Evolutionary conservation across 2,888 invertebrate species (phyloP), one percentile per base, ranked within the genome.

Genomic region (Dinocampus coccinellae): DNA sequence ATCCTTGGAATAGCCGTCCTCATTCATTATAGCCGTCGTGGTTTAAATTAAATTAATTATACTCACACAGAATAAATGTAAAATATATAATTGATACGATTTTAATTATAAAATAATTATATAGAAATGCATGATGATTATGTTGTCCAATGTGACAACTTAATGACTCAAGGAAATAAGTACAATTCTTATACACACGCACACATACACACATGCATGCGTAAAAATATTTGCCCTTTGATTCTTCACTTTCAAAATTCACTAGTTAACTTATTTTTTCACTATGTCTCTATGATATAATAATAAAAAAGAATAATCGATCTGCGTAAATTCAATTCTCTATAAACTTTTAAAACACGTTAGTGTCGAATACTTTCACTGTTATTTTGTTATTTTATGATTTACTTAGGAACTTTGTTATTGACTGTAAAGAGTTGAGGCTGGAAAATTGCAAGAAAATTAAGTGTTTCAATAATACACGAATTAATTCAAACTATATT

Each of bases 1-100:
- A 24, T 76, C 75, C 69, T 74, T 79, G 0, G 74, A 66, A 68
- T 75, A 7, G 16, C 47, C 52, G 11, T 42, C 29, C 26, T 63
- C 13, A 13, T 47, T 42, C 29, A 26, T 52, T 39, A 16, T 9
- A 3, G 16, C 16, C 3, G 3, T 47, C 24, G 9, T 33, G 4
- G 0, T 47, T 24, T 20, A 6, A 20, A 63, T 7, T n/a, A 29
- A 11, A 16, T 63, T 33, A 10, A 26, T 7, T 26, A 52, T 47
- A 63, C 29, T 26, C 16, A 9, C 16, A 47, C n/a, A 63, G 16
- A 42, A 52, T 10, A 26, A n/a, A 22, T n/a, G n/a, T 1, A 13
- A 13, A 16, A 26, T 20, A 26, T 16, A 63, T 47, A 20, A n/a
- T 63, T 47, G 47, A 29, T n/a, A 47, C 16, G 47, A 33, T 29